Percentiles rank a stretch among this genome's conserved stretches.
Conservation (phyloP, 2,797 vertebrate genomes). For the Erethizon dorsatum region DNA sequence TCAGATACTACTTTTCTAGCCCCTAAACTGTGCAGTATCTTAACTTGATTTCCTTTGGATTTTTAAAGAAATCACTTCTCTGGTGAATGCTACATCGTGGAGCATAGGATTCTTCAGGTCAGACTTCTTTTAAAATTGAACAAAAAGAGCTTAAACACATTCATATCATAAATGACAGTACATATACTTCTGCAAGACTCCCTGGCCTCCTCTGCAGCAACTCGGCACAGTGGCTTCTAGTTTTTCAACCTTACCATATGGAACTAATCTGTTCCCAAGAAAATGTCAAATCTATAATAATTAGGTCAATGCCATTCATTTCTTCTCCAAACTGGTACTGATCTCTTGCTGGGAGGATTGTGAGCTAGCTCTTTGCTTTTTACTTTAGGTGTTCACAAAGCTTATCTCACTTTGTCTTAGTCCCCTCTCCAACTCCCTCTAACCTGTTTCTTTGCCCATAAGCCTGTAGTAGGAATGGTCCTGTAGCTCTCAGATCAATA, state of each 20-base stretch:
- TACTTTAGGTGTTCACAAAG: neutral
- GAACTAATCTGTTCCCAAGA: conserved; percentile 22
- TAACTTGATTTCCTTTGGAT: conserved; percentile 8
- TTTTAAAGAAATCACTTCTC: neutral
- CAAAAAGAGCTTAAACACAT: neutral
- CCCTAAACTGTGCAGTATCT: neutral
- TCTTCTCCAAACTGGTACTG: neutral
- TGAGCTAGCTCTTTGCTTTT: conserved; percentile 3
- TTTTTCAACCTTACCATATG: neutral
- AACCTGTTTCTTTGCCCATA: neutral
- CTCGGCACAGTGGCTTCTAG: neutral
- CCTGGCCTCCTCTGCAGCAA: neutral
- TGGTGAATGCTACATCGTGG: neutral
- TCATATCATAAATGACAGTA: neutral
- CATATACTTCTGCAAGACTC: too few relatives aligned
- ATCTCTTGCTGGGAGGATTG: neutral
- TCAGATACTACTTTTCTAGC: neutral
- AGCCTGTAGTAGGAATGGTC: neutral
- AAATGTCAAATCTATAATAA: conserved; percentile 61
- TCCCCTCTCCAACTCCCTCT: neutral
- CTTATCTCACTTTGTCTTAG: neutral
- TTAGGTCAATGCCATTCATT: conserved; percentile 3
- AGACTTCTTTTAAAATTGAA: neutral
- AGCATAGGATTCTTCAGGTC: neutral
- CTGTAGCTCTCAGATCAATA: neutral